These are phyloP conservation scores for Cyprinodon brontotheroides DNA, from an alignment of 2,113 vertebrate genomes.

Conservation along the genomic window DNA sequence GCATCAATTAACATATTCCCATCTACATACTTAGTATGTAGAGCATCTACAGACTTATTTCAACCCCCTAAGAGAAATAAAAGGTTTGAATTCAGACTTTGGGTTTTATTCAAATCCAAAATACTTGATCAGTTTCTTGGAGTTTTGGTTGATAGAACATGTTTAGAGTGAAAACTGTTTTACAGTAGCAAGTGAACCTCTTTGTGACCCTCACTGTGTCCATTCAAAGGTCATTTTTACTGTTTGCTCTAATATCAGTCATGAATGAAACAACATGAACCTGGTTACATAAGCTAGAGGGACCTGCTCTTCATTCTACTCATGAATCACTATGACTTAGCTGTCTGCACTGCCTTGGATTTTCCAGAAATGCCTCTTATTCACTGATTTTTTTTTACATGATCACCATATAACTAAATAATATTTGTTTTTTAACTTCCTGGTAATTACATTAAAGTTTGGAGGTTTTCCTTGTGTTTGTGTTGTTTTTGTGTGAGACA, in stretches of 20 bases:
- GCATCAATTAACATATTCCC: neutral
- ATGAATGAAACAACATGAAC: neutral
- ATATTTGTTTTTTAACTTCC: no score
- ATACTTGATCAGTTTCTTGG: neutral
- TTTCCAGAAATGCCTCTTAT: neutral
- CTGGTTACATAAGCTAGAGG: conserved; percentile 21
- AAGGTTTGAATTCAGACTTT: neutral
- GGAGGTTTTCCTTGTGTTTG: neutral
- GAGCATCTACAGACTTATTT: neutral
- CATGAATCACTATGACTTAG: neutral
- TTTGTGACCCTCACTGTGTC: neutral
- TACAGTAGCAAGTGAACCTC: neutral
- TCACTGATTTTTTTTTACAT: no score
- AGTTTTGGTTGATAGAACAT: neutral
- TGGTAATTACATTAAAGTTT: no score
- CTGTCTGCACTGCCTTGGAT: neutral
- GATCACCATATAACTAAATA: no score
- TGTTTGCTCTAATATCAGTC: conserved; percentile 16
- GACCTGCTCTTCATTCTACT: neutral
- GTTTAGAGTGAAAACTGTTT: neutral
- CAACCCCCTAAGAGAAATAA: no score
- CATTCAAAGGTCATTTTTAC: neutral
- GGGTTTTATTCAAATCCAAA: neutral
- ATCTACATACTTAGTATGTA: neutral
- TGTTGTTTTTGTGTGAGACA: neutral